Conservation (phyloP, 2,888 invertebrate species). For the Cylindroiulus punctatus region DNA sequence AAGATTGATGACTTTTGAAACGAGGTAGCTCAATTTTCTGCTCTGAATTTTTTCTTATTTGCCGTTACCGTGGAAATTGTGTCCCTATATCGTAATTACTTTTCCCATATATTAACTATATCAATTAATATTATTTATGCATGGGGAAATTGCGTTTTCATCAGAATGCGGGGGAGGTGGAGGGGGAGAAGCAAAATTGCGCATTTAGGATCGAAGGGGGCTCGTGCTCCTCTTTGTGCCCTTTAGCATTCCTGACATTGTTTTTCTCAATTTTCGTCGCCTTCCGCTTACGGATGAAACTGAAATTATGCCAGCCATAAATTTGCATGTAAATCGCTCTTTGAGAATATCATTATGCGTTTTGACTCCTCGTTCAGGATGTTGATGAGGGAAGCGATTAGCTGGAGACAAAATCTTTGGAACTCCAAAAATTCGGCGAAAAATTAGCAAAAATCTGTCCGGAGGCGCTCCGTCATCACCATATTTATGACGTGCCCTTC, state of each 20-base stretch:
- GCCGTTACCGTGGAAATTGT: background rate
- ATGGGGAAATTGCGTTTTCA: slow-evolving; percentile 13
- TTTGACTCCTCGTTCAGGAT: background rate
- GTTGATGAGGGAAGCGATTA: background rate
- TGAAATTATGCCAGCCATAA: slow-evolving; percentile 16
- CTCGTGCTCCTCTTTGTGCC: background rate
- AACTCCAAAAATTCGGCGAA: background rate
- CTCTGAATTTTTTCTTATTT: background rate
- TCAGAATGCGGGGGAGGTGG: background rate
- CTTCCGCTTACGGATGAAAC: background rate
- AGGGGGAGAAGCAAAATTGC: background rate
- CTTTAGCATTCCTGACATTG: slow-evolving; percentile 36
- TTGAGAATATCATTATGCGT: slow-evolving; percentile 16
- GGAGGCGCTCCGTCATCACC: background rate
- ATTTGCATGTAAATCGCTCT: slow-evolving; percentile 34
- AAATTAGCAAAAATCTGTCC: background rate
- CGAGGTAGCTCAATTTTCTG: background rate
- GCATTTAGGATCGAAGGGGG: background rate
- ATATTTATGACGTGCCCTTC: background rate
- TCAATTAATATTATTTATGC: slow-evolving; percentile 38
- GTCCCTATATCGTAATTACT: background rate
- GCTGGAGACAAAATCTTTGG: background rate
- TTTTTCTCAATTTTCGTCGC: background rate
- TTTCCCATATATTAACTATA: background rate
- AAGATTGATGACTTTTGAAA: too few species aligned